Evolutionary conservation across 2,888 invertebrate genomes (phyloP).

Genomic region (Nomada goodeniana): DNA sequence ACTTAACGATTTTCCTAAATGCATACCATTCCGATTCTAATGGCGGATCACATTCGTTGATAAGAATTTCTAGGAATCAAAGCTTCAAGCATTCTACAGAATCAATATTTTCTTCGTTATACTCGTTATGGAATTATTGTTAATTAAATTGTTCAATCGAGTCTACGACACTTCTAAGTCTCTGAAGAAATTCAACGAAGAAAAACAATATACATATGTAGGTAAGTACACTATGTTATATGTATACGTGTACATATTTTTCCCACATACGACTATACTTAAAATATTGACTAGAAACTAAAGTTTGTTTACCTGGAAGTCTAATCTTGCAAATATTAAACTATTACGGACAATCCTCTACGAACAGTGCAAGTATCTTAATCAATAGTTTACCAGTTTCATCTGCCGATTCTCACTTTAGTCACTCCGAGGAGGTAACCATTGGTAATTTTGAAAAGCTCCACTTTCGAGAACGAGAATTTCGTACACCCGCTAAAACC

Average conservation of each 20-base stretch:
- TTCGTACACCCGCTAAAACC: neutral
- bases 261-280: conserved; percentile 10
- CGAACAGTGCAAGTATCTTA: conserved; percentile 17
- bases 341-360: neutral
- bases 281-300: conserved; percentile 36
- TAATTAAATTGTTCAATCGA: conserved; percentile 18
- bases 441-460: neutral
- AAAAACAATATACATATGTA: conserved; percentile 13
- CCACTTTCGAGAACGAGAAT: conserved; percentile 9
- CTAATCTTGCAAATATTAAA: neutral
- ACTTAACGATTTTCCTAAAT: conserved; percentile 26
- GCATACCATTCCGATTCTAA: neutral
- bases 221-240: too few relatives aligned
- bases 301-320: conserved; percentile 24
- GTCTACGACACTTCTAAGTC: conserved; percentile 14
- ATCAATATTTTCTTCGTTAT: conserved; percentile 32
- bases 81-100: neutral
- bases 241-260: too few relatives aligned
- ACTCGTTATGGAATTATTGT: conserved; percentile 25
- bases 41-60: neutral
- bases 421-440: conserved; percentile 26
- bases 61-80: neutral
- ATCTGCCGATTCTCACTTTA: conserved; percentile 13
- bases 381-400: neutral
- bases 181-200: conserved; percentile 3